phyloP scores from a whole-genome alignment of 2,113 vertebrate genomes.

The Tachysurus fulvidraco region DNA sequence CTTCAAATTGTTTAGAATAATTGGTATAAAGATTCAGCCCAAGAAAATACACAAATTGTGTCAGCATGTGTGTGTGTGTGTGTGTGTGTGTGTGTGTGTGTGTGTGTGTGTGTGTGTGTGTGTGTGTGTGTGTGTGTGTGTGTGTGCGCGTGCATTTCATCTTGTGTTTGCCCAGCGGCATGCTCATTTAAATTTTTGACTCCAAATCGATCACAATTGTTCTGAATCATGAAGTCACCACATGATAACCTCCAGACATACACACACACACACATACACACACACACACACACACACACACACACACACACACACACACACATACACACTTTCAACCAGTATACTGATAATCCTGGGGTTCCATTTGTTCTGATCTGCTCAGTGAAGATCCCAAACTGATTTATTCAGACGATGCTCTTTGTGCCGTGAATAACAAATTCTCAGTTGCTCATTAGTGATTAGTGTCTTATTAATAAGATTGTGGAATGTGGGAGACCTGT shows the following conservation, averaged over 20 bases:
- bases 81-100: background rate
- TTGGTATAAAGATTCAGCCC: background rate
- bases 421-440: slow-evolving; percentile 48
- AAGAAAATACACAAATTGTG: background rate
- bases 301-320: background rate
- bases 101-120: background rate
- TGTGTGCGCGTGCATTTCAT: background rate
- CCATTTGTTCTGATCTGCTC: background rate
- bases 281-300: background rate
- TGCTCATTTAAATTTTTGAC: background rate
- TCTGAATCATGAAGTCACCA: background rate
- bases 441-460: slow-evolving; percentile 67
- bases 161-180: background rate
- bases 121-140: background rate
- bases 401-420: slow-evolving; percentile 55
- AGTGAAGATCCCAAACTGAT: slow-evolving; percentile 64
- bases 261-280: background rate
- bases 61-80: background rate
- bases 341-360: background rate
- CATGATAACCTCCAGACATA: background rate
- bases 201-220: background rate
- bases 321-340: background rate
- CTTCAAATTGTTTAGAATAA: slow-evolving; percentile 33
- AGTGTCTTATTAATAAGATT: slow-evolving; percentile 48
- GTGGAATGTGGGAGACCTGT: background rate